Conservation (phyloP, 2,888 invertebrate species). For the Rhodophaea formosa region DNA sequence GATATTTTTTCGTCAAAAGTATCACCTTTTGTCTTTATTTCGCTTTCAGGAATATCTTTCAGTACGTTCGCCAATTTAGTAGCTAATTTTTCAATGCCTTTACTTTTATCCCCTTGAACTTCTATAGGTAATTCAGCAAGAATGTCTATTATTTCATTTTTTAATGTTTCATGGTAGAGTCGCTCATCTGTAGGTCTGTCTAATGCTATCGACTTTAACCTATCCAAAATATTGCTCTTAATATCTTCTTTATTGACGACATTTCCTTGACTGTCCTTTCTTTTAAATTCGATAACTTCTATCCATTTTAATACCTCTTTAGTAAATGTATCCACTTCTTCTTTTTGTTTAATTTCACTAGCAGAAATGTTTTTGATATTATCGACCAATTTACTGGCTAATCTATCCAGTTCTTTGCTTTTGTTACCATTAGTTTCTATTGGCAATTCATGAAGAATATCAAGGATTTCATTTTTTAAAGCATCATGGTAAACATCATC, state of each 20-base stretch:
- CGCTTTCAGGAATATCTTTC: slow-evolving; percentile 21
- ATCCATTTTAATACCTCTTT: slow-evolving; percentile 32
- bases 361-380: slow-evolving; percentile 25
- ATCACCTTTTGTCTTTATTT: slow-evolving; percentile 12
- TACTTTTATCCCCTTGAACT: slow-evolving; percentile 19
- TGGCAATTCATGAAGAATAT: slow-evolving; percentile 32
- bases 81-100: slow-evolving; percentile 23
- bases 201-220: slow-evolving; percentile 28
- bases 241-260: slow-evolving; percentile 25
- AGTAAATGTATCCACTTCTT: slow-evolving; percentile 17
- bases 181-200: slow-evolving; percentile 27
- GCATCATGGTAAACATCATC: slow-evolving; percentile 24
- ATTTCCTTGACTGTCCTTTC: slow-evolving; percentile 20
- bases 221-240: slow-evolving; percentile 29
- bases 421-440: slow-evolving; percentile 24
- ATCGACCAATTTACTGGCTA: slow-evolving; percentile 30
- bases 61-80: slow-evolving; percentile 30
- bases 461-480: slow-evolving; percentile 33
- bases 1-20: slow-evolving; percentile 23
- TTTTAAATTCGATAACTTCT: slow-evolving; percentile 28
- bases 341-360: slow-evolving; percentile 10
- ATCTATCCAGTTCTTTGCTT: slow-evolving; percentile 17
- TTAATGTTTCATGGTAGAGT: slow-evolving; percentile 29
- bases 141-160: slow-evolving; percentile 30
- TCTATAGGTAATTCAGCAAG: slow-evolving; percentile 32